Base-by-base conservation (phyloP, 2,888 invertebrate species). In the Aphodius sticticus region DNA sequence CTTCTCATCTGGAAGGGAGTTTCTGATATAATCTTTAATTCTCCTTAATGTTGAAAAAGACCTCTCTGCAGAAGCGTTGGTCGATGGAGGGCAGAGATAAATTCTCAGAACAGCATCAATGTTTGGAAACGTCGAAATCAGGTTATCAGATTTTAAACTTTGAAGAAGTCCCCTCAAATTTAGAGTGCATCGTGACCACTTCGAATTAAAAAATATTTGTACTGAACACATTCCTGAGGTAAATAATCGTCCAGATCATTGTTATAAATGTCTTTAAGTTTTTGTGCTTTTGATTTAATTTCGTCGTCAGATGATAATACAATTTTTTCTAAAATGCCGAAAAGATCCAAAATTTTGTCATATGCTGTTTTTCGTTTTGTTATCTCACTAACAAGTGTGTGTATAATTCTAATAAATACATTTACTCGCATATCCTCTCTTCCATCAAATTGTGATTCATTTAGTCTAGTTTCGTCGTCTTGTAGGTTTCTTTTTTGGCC, bases 381-480 rank as follows among this genome's bases (percentile, higher is more conserved):
- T 53, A 53, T 53, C 6, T 53, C 53, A 53, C 53, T 53, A 53
- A 53, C 53, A 53, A 53, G 53, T 53, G 53, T 12, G 6, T 53
- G 2, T 53, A 53, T 53, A 53, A 53, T 53, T 53, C 2, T 53
- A 53, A 53, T 2, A 53, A 53, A 53, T 53, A 53, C 53, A 53
- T 53, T 53, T 53, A 53, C 53, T 53, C 53, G 53, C 53, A 53
- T 53, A 53, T 53, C 6, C 53, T 53, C 12, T 53, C 53, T 53
- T 53, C 53, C 53, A 53, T 53, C 53, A 53, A 53, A 53, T 53
- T 53, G 53, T 53, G 53, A 53, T 53, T 53, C 53, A 53, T 53
- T 53, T 53, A 53, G 53, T 53, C 53, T 53, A 53, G 53, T 5
- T 53, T 53, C 53, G 53, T 53, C 53, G 53, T 53, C 53, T 53